Evolutionary conservation across 1,140 invertebrate species (phyloP).

Genomic region (Drosophila santomea): DNA sequence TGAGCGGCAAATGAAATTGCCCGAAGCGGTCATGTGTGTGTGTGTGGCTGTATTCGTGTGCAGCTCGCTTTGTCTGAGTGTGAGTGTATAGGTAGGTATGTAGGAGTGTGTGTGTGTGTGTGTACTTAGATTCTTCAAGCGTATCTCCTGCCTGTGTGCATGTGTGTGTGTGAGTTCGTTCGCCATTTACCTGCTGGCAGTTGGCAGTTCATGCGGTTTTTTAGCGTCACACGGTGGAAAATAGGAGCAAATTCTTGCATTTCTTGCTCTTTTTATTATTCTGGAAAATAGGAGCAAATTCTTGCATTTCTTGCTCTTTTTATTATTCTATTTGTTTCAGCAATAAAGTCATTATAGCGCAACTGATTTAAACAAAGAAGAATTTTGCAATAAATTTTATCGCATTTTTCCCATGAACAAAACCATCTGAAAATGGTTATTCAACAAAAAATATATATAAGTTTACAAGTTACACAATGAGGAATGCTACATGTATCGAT

Average conservation of each 20-base stretch:
- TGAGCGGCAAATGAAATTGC: slow-evolving; percentile 70
- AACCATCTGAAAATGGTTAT: too few species aligned
- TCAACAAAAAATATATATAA: too few species aligned
- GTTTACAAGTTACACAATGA: too few species aligned
- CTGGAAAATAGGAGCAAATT: neutral
- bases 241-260: neutral
- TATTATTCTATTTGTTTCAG: too few species aligned
- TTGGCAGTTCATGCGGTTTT: slow-evolving; percentile 23
- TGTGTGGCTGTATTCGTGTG: slow-evolving; percentile 13
- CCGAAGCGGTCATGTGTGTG: slow-evolving; percentile 29
- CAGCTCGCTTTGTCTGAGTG: neutral
- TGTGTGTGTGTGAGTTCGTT: slow-evolving; percentile 14
- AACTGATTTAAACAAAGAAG: too few species aligned
- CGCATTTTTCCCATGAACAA: too few species aligned
- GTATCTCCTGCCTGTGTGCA: neutral
- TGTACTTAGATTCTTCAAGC: slow-evolving; percentile 29
- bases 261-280: neutral
- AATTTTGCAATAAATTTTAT: too few species aligned
- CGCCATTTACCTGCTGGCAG: slow-evolving; percentile 43
- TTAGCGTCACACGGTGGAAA: slow-evolving; percentile 22
- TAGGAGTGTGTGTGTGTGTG: slow-evolving; percentile 12
- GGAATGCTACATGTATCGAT: too few species aligned
- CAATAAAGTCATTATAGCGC: too few species aligned
- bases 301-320: neutral
- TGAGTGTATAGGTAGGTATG: neutral